Percentiles rank a stretch among this genome's conserved stretches.
Conservation (phyloP, 1,140 invertebrate genomes). For the Aradophagus sp. region DNA sequence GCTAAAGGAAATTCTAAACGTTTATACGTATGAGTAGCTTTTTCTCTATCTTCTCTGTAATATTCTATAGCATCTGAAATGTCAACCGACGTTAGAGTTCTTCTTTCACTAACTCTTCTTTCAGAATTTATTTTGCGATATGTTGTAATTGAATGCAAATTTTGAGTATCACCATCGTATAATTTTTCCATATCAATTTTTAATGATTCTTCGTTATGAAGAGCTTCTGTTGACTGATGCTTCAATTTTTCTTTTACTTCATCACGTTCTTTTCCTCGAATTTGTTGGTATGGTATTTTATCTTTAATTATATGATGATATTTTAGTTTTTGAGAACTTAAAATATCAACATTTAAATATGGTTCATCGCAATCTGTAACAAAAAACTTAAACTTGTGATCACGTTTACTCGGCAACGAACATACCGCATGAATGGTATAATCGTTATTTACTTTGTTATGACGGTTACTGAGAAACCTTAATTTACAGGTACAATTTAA, state of each 20-base stretch:
- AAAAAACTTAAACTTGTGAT: too few species aligned
- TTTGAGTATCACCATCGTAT: too few species aligned
- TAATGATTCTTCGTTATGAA: neutral
- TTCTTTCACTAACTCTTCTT: constrained; percentile 15
- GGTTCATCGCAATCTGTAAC: too few species aligned
- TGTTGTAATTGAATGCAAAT: neutral
- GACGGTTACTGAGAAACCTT: too few species aligned
- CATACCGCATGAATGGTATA: too few species aligned
- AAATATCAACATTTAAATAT: too few species aligned
- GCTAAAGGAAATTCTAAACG: constrained; percentile 7
- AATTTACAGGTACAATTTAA: too few species aligned
- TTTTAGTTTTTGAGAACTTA: too few species aligned
- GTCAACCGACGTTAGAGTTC: constrained; percentile 21
- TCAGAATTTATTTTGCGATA: constrained; percentile 34
- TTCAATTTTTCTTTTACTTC: constrained; percentile 6
- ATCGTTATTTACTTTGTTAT: too few species aligned
- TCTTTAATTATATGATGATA: too few species aligned
- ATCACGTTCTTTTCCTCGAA: constrained; percentile 12
- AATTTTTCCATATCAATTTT: constrained; percentile 8
- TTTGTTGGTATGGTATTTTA: neutral
- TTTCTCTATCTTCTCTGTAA: constrained; percentile 11
- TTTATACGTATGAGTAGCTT: constrained; percentile 9
- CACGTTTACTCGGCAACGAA: too few species aligned
- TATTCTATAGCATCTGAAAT: constrained; percentile 17
- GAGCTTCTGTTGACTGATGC: neutral